Evolutionary conservation across 2,113 vertebrate species (phyloP).

Genomic region (Actenoides hombroni): DNA sequence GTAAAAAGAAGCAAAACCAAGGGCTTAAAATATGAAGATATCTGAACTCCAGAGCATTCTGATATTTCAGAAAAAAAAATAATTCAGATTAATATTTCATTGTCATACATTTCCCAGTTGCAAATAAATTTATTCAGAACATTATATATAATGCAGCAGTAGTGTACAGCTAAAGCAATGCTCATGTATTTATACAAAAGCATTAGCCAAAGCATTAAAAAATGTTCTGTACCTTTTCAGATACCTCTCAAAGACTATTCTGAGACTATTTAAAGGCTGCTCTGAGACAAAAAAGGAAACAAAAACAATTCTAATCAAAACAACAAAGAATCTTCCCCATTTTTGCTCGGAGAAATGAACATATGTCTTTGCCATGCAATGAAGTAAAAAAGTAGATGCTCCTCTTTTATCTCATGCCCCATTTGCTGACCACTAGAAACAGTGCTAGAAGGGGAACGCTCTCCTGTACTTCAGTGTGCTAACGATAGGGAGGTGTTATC

Average conservation of each 20-base stretch:
- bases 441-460: neutral
- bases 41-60: neutral
- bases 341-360: neutral
- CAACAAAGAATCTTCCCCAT: neutral
- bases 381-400: neutral
- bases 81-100: neutral
- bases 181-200: neutral
- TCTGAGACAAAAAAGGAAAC: neutral
- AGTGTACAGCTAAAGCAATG: neutral
- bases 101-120: neutral
- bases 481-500: constrained; percentile 10
- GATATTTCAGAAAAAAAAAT: neutral
- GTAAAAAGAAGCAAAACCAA: neutral
- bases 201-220: neutral
- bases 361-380: neutral
- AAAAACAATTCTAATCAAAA: no score
- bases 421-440: neutral
- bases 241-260: neutral
- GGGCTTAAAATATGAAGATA: neutral
- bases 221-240: neutral
- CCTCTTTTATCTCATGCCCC: neutral
- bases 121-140: neutral
- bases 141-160: neutral
- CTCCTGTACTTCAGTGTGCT: neutral
- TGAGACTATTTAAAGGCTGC: neutral